A percentile compares a stretch with the other conserved stretches of the same genome.
phyloP scores from a whole-genome alignment of 2,113 vertebrate genomes.

The Cricetomys ansorgei region DNA sequence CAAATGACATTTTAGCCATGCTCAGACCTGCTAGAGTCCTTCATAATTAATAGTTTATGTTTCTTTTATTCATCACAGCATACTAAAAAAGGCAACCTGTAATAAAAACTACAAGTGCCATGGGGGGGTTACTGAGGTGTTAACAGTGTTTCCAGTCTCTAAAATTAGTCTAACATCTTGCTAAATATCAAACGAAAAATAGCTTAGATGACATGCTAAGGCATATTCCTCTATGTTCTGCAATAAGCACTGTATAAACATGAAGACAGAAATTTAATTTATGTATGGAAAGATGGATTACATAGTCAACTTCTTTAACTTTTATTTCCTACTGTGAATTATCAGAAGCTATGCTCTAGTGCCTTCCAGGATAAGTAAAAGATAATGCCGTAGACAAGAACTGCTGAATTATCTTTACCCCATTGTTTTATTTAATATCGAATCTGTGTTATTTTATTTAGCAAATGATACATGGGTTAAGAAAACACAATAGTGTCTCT shows the following conservation, averaged over 20 bases:
- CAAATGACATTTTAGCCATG: too few relatives aligned
- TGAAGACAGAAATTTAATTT: slow-evolving; percentile 78
- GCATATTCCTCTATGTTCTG: slow-evolving; percentile 65
- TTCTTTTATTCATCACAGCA: background rate
- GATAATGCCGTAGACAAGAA: slow-evolving; percentile 58
- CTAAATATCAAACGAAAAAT: slow-evolving; percentile 76
- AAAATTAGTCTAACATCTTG: slow-evolving; percentile 62
- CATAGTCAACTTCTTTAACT: slow-evolving; percentile 75
- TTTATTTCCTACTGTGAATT: slow-evolving; percentile 71
- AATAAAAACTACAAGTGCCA: background rate
- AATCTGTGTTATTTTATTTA: slow-evolving; percentile 76
- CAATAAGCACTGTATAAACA: slow-evolving; percentile 66
- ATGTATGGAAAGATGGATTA: slow-evolving; percentile 79
- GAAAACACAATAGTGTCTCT: slow-evolving; percentile 56
- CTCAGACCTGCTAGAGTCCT: too few relatives aligned
- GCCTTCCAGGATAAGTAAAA: slow-evolving; percentile 67
- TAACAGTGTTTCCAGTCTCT: background rate
- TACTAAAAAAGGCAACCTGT: background rate
- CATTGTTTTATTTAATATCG: slow-evolving; percentile 76
- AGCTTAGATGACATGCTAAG: slow-evolving; percentile 51
- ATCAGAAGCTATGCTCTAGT: slow-evolving; percentile 41
- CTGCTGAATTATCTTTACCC: slow-evolving; percentile 67
- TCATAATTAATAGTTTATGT: background rate
- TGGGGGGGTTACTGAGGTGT: background rate
- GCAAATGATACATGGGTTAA: slow-evolving; percentile 54